Conservation (phyloP, 2,888 invertebrate species). For the Caenorhabditis doughertyi region DNA sequence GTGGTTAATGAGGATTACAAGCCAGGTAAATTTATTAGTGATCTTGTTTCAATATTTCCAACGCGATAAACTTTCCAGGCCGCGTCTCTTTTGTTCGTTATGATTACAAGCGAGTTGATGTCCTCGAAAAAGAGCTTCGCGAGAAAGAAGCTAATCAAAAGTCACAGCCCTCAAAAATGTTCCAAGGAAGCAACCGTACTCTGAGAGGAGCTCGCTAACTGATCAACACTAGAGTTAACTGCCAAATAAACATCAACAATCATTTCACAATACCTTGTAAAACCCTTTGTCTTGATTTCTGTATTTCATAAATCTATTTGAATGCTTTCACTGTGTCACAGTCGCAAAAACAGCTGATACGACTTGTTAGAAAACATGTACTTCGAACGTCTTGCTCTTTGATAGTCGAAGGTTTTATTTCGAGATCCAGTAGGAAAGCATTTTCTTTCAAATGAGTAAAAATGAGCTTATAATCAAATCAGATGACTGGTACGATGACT, state of each 20-base stretch:
- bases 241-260: background rate
- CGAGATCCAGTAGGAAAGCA: no score
- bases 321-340: background rate
- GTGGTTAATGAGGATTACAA: conserved; percentile 76
- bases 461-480: no score
- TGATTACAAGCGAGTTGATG: conserved; percentile 78
- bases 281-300: conserved; percentile 21
- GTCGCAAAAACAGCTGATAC: no score
- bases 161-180: conserved; percentile 46
- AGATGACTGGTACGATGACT: no score
- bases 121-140: conserved; percentile 74
- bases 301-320: conserved; percentile 31
- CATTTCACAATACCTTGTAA: conserved; percentile 18
- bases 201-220: conserved; percentile 54
- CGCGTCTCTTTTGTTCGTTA: conserved; percentile 77
- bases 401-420: no score
- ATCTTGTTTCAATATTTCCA: background rate
- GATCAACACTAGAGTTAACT: background rate
- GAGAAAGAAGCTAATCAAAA: conserved; percentile 51
- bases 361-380: no score
- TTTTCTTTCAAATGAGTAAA: no score
- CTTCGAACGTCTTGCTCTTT: no score
- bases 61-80: conserved; percentile 55
- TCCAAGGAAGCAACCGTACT: conserved; percentile 67
- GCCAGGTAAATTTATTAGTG: conserved; percentile 64